Evolutionary conservation across 2,113 vertebrate genomes (phyloP), one percentile per base, ranked within the genome.

Genomic region (Eubucco bourcierii): DNA sequence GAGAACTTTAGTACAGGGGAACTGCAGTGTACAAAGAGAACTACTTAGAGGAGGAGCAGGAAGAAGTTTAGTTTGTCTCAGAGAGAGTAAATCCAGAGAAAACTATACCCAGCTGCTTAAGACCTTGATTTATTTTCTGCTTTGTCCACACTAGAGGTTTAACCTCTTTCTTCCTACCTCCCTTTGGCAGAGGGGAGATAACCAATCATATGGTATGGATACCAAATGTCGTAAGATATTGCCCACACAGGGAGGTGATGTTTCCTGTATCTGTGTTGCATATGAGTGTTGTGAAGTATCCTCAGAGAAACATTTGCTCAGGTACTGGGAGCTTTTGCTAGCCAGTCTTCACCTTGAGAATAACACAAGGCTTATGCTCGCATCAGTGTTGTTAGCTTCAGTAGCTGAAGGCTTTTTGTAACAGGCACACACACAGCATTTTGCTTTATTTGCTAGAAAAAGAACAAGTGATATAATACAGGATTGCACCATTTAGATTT

Each of bases 61-160:
- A 79, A 68, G 46, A 85, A 15, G 9, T 29, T n/a, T n/a, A n/a
- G 39, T 39, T 68, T 68, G 31, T 75, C 46, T 63, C 21, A 8
- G 2, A 27, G 56, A 34, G 25, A 25, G 23, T 15, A 53, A 61
- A 64, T 53, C 34, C 63, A 72, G 55, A 53, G 61, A 67, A 27
- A 73, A 68, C 60, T 6, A 1, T 34, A 47, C 47, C 34, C 24
- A 68, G 1, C 28, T 83, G 59, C 59, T 55, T 59, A 71, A 72
- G 72, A 28, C 68, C 29, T 93, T 64, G 53, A 37, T 88, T 91
- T 66, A 31, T 80, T 88, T 93, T 88, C 41, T 56, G 31, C 29
- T 77, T 23, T 84, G 31, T 68, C 37, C 41, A 60, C 58, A 52
- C 21, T 67, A 58, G 46, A 85, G 17, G 19, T 33, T 84, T 47